phyloP scores from a whole-genome alignment of 1,140 invertebrate species.

The Eumeta japonica region DNA sequence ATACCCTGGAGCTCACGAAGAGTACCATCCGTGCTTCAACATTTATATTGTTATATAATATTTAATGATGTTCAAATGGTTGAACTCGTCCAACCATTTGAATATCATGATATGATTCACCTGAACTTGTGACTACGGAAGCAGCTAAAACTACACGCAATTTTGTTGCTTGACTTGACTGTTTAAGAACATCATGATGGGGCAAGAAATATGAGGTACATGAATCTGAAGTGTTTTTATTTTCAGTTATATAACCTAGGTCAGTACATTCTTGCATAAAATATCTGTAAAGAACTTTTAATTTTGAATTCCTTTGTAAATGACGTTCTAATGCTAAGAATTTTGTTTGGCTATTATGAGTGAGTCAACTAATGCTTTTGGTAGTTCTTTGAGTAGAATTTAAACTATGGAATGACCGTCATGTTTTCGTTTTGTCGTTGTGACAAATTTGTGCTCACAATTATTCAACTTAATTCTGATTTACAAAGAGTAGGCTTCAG shows the following conservation, averaged over 20 bases:
- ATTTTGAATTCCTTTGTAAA: constrained; percentile 10
- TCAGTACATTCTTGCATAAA: constrained; percentile 29
- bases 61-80: too few species aligned
- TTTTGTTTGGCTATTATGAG: constrained; percentile 4
- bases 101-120: constrained; percentile 19
- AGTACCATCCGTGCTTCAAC: too few species aligned
- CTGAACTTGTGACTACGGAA: constrained; percentile 13
- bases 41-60: too few species aligned
- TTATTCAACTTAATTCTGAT: too few species aligned
- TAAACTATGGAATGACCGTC: constrained; percentile 8
- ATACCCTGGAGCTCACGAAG: too few species aligned
- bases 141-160: constrained; percentile 34
- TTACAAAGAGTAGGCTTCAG: too few species aligned
- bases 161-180: constrained; percentile 23
- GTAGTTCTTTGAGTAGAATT: constrained; percentile 9
- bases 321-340: constrained; percentile 11
- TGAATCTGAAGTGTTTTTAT: neutral
- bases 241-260: constrained; percentile 27
- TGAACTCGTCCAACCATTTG: constrained; percentile 18
- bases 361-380: constrained; percentile 7
- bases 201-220: constrained; percentile 24
- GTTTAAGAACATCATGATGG: constrained; percentile 38
- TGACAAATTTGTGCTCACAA: neutral
- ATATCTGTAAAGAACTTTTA: constrained; percentile 16
- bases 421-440: neutral